These are phyloP conservation scores for Nycticebus coucang DNA, from an alignment of 2,113 vertebrate species.

Conservation along the genomic window DNA sequence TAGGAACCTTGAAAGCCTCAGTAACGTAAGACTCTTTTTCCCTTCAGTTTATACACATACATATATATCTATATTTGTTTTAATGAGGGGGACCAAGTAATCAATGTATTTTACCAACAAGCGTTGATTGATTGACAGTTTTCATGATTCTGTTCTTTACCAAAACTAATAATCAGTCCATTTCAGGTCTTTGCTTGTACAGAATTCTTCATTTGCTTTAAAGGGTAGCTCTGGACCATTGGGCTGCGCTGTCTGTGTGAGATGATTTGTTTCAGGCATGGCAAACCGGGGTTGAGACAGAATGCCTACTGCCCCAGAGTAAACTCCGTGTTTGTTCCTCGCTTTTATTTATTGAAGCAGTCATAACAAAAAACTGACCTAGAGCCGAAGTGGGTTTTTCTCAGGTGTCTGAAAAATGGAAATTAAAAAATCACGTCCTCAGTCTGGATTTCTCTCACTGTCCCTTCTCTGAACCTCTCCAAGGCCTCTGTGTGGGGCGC, in stretches of 20 bases:
- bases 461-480: slow-evolving; percentile 81
- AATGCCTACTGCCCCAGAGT: background rate
- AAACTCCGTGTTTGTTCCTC: background rate
- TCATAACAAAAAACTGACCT: slow-evolving; percentile 45
- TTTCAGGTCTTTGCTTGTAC: background rate
- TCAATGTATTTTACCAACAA: slow-evolving; percentile 8
- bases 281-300: background rate
- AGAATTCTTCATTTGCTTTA: background rate
- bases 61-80: background rate
- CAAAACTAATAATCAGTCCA: background rate
- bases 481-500: slow-evolving; percentile 78
- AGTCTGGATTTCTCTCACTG: slow-evolving; percentile 78
- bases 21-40: background rate
- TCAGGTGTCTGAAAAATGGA: slow-evolving; percentile 77
- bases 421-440: slow-evolving; percentile 67
- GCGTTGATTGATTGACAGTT: background rate
- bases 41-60: background rate
- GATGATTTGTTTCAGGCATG: background rate
- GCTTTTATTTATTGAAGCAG: slow-evolving; percentile 64
- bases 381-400: slow-evolving; percentile 63
- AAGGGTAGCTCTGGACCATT: background rate
- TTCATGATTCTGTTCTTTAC: background rate
- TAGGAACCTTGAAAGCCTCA: background rate
- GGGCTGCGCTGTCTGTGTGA: background rate
- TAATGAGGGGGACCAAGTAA: background rate